Evolutionary conservation across 2,888 invertebrate genomes (phyloP), one percentile per base, ranked within the genome.

Genomic region (Latrodectus elegans): DNA sequence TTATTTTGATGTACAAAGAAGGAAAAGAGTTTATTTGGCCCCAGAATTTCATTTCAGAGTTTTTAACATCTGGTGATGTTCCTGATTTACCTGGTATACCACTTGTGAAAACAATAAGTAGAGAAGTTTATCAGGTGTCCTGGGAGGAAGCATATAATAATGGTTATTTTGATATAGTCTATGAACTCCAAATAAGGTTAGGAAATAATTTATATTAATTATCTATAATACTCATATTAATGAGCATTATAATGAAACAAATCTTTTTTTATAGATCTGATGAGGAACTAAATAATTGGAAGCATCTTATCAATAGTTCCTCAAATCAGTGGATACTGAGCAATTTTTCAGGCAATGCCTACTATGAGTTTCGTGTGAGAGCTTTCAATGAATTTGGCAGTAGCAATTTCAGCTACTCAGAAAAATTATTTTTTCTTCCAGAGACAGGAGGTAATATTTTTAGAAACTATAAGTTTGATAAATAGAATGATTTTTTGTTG

Each of bases 381-480:
- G 97, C 97, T 0, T 93, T 94, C 84, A 98, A 97, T 92, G 93
- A 93, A 6, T 95, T 95, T 92, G 97, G 97, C 38, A 96, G 96
- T 95, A 96, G 97, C 87, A 94, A 94, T 17, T 95, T 95, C 92
- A 97, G 96, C 89, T 93, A 94, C 89, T 91, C 92, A 84, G 96
- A 95, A 90, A 93, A 94, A 53, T 93, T 94, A 60, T 94, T 95
- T 90, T 94, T 94, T 91, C 91, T 94, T n/a, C 92, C 93, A 0
- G 92, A 93, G 90, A 93, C 81, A 26, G 77, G 81, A 75, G 89
- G 88, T 88, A 84, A 83, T 38, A 38, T 38, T 38, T 6, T 38
- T 38, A 38, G 38, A 38, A 38, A 38, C 38, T 38, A 38, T 38
- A 38, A 38, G 6, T 2, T 38, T 38, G 38, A 38, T 38, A 38